These are phyloP conservation scores for Scophthalmus maximus DNA, from an alignment of 2,113 vertebrate genomes.

Conservation along the genomic window DNA sequence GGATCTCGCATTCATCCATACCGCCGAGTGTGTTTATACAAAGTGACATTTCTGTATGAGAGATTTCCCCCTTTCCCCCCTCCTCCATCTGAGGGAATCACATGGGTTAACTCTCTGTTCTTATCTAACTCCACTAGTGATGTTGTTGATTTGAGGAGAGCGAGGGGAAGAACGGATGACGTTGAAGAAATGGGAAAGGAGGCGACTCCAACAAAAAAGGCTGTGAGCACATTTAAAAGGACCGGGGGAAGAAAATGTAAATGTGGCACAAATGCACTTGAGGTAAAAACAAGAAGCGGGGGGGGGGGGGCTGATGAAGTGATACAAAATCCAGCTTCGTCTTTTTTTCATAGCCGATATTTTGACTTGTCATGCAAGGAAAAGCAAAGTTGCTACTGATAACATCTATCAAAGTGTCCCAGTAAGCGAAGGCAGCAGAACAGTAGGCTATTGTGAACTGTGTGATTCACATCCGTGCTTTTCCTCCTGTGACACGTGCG, in stretches of 20 bases:
- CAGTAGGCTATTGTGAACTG: too few species aligned
- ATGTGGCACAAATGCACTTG: background rate
- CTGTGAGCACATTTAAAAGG: background rate
- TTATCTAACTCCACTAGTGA: constrained; percentile 27
- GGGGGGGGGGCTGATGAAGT: too few species aligned
- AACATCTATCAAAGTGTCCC: too few species aligned
- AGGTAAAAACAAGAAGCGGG: background rate
- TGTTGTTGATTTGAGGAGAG: constrained; percentile 7
- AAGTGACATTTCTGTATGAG: constrained; percentile 72
- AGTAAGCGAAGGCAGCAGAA: too few species aligned
- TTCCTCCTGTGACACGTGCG: too few species aligned
- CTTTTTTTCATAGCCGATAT: background rate
- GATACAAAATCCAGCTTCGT: background rate
- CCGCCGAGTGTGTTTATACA: constrained; percentile 72
- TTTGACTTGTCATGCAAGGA: background rate
- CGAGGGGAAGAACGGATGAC: background rate
- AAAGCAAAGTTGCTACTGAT: too few species aligned
- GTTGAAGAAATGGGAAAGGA: background rate
- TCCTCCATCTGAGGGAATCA: constrained; percentile 41
- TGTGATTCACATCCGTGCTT: too few species aligned
- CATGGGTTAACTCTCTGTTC: constrained; percentile 6
- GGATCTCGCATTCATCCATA: constrained; percentile 68
- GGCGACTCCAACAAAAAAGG: background rate
- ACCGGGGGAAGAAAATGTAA: too few species aligned
- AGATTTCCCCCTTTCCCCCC: constrained; percentile 42